Evolutionary conservation across 2,113 vertebrate species (phyloP).

Genomic region (Clupea harengus): DNA sequence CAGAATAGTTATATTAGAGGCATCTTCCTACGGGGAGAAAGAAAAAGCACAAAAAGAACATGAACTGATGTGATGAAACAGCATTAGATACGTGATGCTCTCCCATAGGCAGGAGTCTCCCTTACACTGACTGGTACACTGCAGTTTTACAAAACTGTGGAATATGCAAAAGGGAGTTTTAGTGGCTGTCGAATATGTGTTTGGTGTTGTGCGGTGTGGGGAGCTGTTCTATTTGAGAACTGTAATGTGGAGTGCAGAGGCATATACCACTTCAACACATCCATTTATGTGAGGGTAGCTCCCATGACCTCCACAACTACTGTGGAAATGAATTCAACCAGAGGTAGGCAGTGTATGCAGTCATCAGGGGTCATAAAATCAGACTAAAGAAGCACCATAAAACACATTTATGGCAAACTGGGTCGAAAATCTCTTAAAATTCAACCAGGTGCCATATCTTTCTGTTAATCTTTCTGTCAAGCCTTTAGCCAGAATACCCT

Average conservation of each 20-base stretch:
- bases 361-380: neutral
- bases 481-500: too few species aligned
- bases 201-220: neutral
- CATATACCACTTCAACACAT: too few species aligned
- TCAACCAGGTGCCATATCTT: too few species aligned
- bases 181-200: neutral
- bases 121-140: neutral
- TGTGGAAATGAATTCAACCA: neutral
- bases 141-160: neutral
- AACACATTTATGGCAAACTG: too few species aligned
- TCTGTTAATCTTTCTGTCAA: too few species aligned
- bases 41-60: neutral
- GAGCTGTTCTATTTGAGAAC: too few species aligned
- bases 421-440: too few species aligned
- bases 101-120: neutral
- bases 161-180: neutral
- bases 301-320: neutral
- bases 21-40: constrained; percentile 79
- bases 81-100: neutral
- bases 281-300: too few species aligned
- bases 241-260: too few species aligned
- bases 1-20: constrained; percentile 84
- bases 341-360: neutral
- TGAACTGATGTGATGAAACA: neutral
- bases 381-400: neutral